Evolutionary conservation across 2,888 invertebrate species (phyloP).

Genomic region (Catocala sponsa): DNA sequence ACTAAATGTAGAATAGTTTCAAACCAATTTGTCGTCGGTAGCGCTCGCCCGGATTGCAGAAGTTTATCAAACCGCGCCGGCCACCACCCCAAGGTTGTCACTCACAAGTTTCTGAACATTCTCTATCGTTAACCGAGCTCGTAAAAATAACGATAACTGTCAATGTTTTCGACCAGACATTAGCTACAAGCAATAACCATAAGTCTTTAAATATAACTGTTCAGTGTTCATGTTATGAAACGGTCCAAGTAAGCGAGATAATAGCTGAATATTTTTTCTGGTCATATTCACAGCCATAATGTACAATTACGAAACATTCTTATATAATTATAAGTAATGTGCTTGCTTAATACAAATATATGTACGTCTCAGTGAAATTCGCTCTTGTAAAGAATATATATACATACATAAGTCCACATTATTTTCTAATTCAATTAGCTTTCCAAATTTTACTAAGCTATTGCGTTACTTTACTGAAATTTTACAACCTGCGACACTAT

Average conservation of each 20-base stretch:
- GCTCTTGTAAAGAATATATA: no score
- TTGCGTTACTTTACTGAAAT: no score
- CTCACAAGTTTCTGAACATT: slow-evolving; percentile 11
- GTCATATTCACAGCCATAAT: slow-evolving; percentile 2
- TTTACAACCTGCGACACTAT: no score
- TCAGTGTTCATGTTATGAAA: slow-evolving; percentile 30
- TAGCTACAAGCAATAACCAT: slow-evolving; percentile 34
- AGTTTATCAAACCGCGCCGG: slow-evolving; percentile 51
- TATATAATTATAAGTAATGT: background rate
- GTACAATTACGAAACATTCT: background rate
- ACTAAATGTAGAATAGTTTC: slow-evolving; percentile 35
- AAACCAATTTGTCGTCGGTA: slow-evolving; percentile 49
- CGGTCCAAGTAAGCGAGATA: slow-evolving; percentile 14
- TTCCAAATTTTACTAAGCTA: no score
- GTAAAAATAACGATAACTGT: slow-evolving; percentile 32
- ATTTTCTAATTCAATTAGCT: no score
- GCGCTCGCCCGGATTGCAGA: slow-evolving; percentile 52
- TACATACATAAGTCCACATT: no score
- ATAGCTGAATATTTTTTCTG: slow-evolving; percentile 5
- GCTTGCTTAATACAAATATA: background rate
- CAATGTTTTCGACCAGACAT: slow-evolving; percentile 24
- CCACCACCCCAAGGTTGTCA: slow-evolving; percentile 44
- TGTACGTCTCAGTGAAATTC: no score
- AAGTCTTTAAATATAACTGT: slow-evolving; percentile 27
- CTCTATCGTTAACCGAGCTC: slow-evolving; percentile 14